phyloP scores from a whole-genome alignment of 2,113 vertebrate species.

The Turnix velox region DNA sequence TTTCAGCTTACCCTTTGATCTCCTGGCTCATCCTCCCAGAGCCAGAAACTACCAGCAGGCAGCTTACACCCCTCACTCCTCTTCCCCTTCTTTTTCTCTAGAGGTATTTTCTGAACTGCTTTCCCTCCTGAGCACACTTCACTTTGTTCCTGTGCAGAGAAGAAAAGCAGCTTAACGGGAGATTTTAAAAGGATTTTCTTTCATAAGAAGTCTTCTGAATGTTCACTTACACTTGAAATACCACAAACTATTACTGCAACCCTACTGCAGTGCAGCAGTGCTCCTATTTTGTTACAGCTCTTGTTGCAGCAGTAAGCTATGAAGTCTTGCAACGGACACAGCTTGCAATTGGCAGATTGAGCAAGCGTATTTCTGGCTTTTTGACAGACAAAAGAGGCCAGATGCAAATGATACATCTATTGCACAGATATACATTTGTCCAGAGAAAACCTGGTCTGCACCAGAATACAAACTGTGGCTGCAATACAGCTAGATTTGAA shows the following conservation, averaged over 20 bases:
- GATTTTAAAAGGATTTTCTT: not conserved
- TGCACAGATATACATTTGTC: not conserved
- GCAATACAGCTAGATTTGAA: not conserved
- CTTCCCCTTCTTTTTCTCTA: not conserved
- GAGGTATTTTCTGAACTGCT: not conserved
- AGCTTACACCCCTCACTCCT: not conserved
- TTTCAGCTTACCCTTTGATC: not conserved
- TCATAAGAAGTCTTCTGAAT: not conserved
- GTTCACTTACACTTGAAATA: accelerated
- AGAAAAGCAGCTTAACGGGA: not conserved
- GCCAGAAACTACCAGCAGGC: not conserved
- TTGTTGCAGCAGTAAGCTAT: not conserved
- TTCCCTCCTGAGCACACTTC: not conserved
- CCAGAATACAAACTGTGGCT: not conserved
- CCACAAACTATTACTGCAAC: too few species aligned
- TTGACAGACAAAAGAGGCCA: not conserved
- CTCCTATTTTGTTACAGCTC: not conserved
- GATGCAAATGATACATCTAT: not conserved
- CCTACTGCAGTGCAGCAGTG: not conserved
- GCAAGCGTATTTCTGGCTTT: not conserved
- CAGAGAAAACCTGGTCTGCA: not conserved
- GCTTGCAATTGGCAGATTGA: not conserved
- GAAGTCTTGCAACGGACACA: not conserved
- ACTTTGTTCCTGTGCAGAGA: not conserved
- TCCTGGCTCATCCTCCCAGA: not conserved